Base-by-base conservation (phyloP, 2,888 invertebrate species). In the Epinotia demarniana region DNA sequence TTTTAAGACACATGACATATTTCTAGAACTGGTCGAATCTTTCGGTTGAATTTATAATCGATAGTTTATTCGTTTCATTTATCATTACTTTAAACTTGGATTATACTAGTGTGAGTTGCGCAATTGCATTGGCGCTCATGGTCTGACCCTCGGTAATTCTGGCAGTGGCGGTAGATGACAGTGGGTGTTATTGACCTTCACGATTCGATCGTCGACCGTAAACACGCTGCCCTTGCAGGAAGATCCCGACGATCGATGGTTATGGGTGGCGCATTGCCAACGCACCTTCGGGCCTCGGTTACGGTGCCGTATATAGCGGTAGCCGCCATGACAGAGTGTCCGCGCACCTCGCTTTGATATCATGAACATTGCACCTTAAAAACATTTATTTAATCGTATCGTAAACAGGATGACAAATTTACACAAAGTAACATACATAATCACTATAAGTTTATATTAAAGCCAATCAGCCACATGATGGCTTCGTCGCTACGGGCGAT, bases 191-290 rank as follows among this genome's bases (percentile, higher is more conserved):
- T 78, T 82, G 61, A 72, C 73, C 33, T 77, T 76, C 8, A 83
- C 18, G 9, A 85, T 60, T 5, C 69, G 66, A 39, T 81, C 74
- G 3, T 78, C 77, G 2, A 80, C 9, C 1, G 87, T 88, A 55
- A 78, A 73, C 6, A 88, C 49, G 6, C 77, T 76, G 0, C 88
- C 89, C 0, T 73, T 80, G 73, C 90, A 90, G 0, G 84, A 82
- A 9, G 73, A 80, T 19, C 73, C 81, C 46, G 8, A 0, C 8
- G 43, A 43, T 12, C 16, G 5, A 11, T 12, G 11, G 43, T 84
- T 83, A 64, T 86, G 82, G 0, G 85, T 81, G 0, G 83, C 80
- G 72, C 88, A 89, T 70, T 80, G 79, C 89, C 89, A 89, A 0
- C 88, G 77, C 0, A 81, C 84, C 66, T 16, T 49, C 49, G 1